Conservation (phyloP, 2,797 vertebrate species). For the Muraenolepis orangiensis region DNA sequence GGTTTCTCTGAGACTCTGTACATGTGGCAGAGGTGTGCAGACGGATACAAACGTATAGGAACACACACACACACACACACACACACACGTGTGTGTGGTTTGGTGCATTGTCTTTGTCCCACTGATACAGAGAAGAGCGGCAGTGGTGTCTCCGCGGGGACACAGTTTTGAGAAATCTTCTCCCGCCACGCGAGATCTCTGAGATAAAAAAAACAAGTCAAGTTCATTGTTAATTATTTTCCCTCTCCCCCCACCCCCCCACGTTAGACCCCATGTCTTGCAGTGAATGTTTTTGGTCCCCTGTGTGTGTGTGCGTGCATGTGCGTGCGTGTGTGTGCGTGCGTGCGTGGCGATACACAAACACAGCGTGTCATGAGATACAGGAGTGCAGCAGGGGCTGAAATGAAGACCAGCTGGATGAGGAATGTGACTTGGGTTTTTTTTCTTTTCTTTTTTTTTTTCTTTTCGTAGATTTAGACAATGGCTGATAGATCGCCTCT, state of each 20-base stretch:
- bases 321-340: neutral
- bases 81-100: neutral
- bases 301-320: neutral
- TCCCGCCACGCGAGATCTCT: neutral
- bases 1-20: neutral
- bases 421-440: constrained; percentile 53
- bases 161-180: neutral
- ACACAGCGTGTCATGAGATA: constrained; percentile 33
- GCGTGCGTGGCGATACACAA: constrained; percentile 4
- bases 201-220: neutral
- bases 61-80: neutral
- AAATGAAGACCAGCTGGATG: constrained; percentile 69
- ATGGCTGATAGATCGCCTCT: neutral
- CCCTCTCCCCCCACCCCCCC: neutral
- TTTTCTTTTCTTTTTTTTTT: neutral
- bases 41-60: neutral
- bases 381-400: constrained; percentile 39
- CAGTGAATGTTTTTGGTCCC: neutral
- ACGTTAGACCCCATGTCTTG: neutral
- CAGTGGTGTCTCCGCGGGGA: too few relatives aligned
- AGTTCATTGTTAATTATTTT: constrained; percentile 1
- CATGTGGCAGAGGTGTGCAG: neutral
- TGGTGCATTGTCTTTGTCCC: too few relatives aligned
- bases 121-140: too few relatives aligned
- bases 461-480: constrained; percentile 18